Evolutionary conservation across 2,113 vertebrate genomes (phyloP), one percentile per base, ranked within the genome.

Genomic region (Illadopsis cleaveri): DNA sequence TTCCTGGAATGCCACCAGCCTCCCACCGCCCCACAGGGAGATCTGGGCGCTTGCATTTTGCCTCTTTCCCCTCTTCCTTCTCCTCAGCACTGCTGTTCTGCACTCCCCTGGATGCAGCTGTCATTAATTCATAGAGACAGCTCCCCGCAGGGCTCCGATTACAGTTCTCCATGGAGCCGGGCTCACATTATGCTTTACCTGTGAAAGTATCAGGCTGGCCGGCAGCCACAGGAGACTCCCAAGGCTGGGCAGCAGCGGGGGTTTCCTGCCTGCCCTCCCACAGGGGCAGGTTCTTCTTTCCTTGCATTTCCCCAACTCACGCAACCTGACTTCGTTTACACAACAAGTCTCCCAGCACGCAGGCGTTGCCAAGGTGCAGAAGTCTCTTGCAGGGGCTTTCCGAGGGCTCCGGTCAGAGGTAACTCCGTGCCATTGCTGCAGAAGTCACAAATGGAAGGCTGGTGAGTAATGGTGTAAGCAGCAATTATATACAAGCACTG

Each of bases 31-130:
- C 15, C 42, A 1, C 1, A 0, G 31, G 40, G 24, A 75, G 23
- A 38, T 3, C 57, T 0, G 5, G 23, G 27, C 22, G 14, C 62
- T 8, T 2, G 3, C 10, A 0, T 38, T 54, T 31, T 12, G 37
- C 37, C 25, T 5, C 0, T 22, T 45, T 9, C 58, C 19, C 45
- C 66, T 11, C 70, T 18, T 51, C 56, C 57, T 68, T 11, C 58
- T n/a, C 54, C 86, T 31, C 5, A 0, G 24, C 48, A 0, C 51
- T 10, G 3, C 11, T 27, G 2, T 4, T 20, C 16, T 21, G 25
- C n/a, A 0, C 66, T 37, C 19, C 18, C 7, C 61, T 17, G 66
- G 47, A 1, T 7, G 71, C 6, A 17, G 75, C 58, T 13, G 33
- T 35, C 66, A 33, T n/a, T 30, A 57, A 37, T 42, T 33, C 61